Percentiles rank a stretch among this genome's conserved stretches.
These are phyloP conservation scores for Sphaerodactylus townsendi DNA, from an alignment of 2,113 vertebrate species.

Conservation along the genomic window DNA sequence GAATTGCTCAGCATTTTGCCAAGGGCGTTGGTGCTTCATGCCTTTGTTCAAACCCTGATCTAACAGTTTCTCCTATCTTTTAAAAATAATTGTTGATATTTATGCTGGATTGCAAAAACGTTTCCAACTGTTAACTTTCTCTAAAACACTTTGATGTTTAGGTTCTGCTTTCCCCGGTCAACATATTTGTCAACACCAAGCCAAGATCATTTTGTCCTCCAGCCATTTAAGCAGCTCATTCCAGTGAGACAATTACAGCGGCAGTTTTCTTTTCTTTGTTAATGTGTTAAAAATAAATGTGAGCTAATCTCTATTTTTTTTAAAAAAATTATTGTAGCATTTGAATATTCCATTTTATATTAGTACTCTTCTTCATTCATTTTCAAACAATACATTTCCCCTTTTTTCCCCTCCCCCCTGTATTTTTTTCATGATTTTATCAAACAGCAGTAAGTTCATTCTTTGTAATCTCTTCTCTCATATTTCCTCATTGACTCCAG, in stretches of 20 bases:
- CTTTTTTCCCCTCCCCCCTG: no score
- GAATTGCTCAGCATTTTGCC: neutral
- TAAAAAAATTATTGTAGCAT: no score
- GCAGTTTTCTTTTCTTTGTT: slow-evolving; percentile 30
- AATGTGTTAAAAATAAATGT: slow-evolving; percentile 30
- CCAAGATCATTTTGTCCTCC: slow-evolving; percentile 41
- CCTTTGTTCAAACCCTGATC: slow-evolving; percentile 39
- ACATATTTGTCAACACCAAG: slow-evolving; percentile 31
- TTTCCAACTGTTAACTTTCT: slow-evolving; percentile 43
- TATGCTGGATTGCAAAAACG: slow-evolving; percentile 46
- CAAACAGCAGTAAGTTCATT: no score
- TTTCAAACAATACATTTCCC: no score
- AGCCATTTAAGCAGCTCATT: slow-evolving; percentile 40
- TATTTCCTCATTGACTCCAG: no score
- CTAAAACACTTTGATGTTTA: slow-evolving; percentile 52
- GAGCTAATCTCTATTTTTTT: slow-evolving; percentile 42
- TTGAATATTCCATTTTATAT: no score
- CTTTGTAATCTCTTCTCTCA: no score
- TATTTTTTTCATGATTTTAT: no score
- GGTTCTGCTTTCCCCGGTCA: slow-evolving; percentile 48
- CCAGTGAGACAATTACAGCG: slow-evolving; percentile 37
- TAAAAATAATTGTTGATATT: slow-evolving; percentile 60
- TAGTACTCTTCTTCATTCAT: no score
- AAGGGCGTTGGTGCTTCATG: neutral
- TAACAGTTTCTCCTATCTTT: slow-evolving; percentile 45